Conservation (phyloP, 2,888 invertebrate species). For the Troilus luridus region DNA sequence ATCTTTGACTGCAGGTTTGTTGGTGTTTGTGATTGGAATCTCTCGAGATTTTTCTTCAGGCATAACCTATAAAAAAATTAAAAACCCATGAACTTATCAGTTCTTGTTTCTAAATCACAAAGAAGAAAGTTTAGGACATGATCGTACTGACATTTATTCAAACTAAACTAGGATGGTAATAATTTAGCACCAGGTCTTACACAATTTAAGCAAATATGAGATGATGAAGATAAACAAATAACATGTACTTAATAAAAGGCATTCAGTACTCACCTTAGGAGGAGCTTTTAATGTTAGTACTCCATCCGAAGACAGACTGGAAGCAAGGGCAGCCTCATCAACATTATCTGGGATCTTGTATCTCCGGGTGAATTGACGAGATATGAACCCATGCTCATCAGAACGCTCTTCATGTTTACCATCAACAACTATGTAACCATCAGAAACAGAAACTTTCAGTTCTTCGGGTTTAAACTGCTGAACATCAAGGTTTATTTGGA, state of each 20-base stretch:
- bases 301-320: slow-evolving; percentile 69
- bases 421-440: slow-evolving; percentile 69
- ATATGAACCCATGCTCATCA: slow-evolving; percentile 70
- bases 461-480: slow-evolving; percentile 70
- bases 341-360: slow-evolving; percentile 70
- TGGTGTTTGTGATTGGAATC: neutral
- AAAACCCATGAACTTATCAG: neutral
- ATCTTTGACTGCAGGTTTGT: neutral
- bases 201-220: too few species aligned
- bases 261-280: slow-evolving; percentile 51
- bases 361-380: slow-evolving; percentile 69
- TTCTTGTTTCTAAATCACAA: neutral
- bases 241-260: neutral
- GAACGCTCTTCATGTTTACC: slow-evolving; percentile 70
- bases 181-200: too few species aligned
- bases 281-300: slow-evolving; percentile 67
- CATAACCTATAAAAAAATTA: too few species aligned
- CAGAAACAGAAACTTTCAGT: slow-evolving; percentile 69
- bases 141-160: neutral
- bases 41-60: neutral
- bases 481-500: slow-evolving; percentile 69
- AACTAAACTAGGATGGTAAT: neutral
- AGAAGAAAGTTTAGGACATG: neutral
- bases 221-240: neutral
- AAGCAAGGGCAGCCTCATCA: slow-evolving; percentile 68